Evolutionary conservation across 2,888 invertebrate species (phyloP).

Genomic region (Oscheius sp.): DNA sequence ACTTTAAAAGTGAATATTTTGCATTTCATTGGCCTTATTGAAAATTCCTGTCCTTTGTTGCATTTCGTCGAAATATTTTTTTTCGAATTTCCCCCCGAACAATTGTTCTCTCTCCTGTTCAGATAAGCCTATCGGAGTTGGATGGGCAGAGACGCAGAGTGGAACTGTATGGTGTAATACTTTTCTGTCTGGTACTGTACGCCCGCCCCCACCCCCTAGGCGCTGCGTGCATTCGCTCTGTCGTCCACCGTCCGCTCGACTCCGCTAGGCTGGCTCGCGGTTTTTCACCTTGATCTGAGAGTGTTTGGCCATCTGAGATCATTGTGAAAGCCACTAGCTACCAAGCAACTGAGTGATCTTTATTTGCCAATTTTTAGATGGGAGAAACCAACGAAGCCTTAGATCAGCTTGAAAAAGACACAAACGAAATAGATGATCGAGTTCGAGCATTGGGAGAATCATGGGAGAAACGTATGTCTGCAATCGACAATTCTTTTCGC

Average conservation of each 20-base stretch:
- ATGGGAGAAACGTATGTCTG: slow-evolving; percentile 19
- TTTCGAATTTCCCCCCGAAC: not conserved
- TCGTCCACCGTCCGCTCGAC: slow-evolving; percentile 17
- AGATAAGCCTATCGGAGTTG: slow-evolving; percentile 21
- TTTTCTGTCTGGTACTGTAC: slow-evolving; percentile 27
- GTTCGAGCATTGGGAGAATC: slow-evolving; percentile 3
- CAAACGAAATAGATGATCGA: not conserved
- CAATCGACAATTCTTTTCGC: not conserved
- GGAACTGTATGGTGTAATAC: slow-evolving; percentile 28
- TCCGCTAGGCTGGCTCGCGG: slow-evolving; percentile 42
- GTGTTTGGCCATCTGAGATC: slow-evolving; percentile 55
- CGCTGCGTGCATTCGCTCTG: slow-evolving; percentile 22
- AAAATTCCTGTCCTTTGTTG: not conserved
- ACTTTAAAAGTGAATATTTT: not conserved
- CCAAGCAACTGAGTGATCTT: slow-evolving; percentile 1
- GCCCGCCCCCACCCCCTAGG: slow-evolving; percentile 27
- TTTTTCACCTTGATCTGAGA: slow-evolving; percentile 60
- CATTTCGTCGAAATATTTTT: too few species aligned
- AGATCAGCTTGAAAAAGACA: not conserved
- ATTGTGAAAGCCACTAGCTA: slow-evolving; percentile 63
- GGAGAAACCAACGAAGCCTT: not conserved
- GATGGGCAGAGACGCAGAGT: slow-evolving; percentile 31
- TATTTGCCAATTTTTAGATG: not conserved
- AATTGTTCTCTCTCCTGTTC: not conserved
- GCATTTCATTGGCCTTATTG: not conserved